Evolutionary conservation across 2,113 vertebrate genomes (phyloP).

Genomic region (Saguinus midas): DNA sequence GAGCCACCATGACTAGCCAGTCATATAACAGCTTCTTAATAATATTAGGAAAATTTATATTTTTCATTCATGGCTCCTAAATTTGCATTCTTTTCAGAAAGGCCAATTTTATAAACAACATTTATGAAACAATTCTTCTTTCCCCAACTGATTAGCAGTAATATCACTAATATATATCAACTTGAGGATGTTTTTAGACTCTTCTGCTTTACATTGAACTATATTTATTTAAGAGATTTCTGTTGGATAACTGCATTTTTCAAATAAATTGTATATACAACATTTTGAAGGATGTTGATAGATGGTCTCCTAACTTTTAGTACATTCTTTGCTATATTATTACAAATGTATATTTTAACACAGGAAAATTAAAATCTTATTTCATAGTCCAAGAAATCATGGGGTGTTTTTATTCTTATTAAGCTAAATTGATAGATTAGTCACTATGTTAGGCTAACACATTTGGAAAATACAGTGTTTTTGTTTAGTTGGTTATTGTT

Average conservation of each 20-base stretch:
- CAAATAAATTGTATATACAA: neutral
- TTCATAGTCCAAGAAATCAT: neutral
- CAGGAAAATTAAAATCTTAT: neutral
- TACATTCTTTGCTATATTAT: neutral
- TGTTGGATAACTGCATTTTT: neutral
- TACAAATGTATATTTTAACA: neutral
- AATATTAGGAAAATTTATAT: neutral
- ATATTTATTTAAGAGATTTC: neutral
- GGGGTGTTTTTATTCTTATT: neutral
- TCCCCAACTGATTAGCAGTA: neutral
- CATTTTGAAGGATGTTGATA: neutral
- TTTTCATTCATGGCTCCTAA: neutral
- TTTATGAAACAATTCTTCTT: neutral
- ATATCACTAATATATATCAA: neutral
- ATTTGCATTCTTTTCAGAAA: neutral
- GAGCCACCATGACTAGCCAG: too few relatives aligned
- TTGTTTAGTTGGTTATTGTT: neutral
- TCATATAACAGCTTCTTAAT: neutral
- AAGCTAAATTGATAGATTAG: neutral
- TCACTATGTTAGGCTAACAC: neutral
- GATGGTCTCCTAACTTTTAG: neutral
- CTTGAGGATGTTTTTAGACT: neutral
- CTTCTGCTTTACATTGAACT: neutral
- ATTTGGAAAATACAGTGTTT: neutral
- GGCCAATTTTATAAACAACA: neutral